Base-by-base conservation (phyloP, 2,113 vertebrate species). In the Plestiodon gilberti region DNA sequence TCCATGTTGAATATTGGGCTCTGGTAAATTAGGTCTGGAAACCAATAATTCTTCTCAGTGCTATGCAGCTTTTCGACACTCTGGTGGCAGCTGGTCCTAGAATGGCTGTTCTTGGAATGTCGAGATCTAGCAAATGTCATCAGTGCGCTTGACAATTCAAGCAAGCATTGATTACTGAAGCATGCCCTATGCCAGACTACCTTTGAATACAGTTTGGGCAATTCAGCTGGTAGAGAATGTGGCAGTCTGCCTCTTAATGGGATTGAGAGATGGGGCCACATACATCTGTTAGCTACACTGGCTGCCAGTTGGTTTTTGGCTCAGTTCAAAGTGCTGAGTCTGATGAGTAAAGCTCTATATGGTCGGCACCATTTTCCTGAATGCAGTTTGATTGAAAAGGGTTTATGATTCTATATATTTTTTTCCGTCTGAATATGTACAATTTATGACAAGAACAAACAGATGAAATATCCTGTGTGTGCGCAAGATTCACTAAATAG, bases 391-490 rank as follows among this genome's bases (percentile, higher is more conserved):
- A 11, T 73, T 73, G 25, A 20, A 48, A 48, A 48, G 8, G 43
- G 43, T 48, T 48, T 48, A 48, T n/a, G n/a, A 13, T 57, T 57
- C 55, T 57, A n/a, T 57, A 57, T 38, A 7, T 40, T 35, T 33
- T 71, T 23, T 22, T 2, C n/a, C 33, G n/a, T 71, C 70, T 71
- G 35, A 17, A 70, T 82, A 14, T 77, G 81, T 81, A 78, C 81
- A 71, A 57, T 20, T 79, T 52, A 77, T 87, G 84, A 83, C 82
- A 89, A 48, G 1, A 15, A 77, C 43, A 87, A 55, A 74, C 55
- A 85, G 30, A 43, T 73, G 67, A n/a, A 38, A n/a, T n/a, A n/a
- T 87, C 85, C 80, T 0, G 1, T 17, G 85, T 78, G 10, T 43
- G 38, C 38, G 30, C 38, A 74, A 75, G 83, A 71, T 52, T 62